Evolutionary conservation across 2,797 vertebrate genomes (phyloP).

Genomic region (Scomberomorus guttatus): DNA sequence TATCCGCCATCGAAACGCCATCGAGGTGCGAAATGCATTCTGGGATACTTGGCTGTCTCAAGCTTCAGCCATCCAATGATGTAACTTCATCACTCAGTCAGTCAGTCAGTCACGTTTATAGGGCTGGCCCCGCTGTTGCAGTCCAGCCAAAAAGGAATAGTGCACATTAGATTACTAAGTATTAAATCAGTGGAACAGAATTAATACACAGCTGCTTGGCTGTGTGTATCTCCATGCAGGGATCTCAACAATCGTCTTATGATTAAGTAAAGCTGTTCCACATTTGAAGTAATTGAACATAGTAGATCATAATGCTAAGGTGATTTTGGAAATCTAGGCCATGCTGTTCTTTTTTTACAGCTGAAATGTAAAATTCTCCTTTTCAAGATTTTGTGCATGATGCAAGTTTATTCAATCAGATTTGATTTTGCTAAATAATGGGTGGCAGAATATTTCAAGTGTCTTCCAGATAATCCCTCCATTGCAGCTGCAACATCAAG

Average conservation of each 20-base stretch:
- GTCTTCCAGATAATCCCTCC: background rate
- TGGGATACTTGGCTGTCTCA: no score
- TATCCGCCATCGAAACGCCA: no score
- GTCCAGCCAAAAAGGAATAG: background rate
- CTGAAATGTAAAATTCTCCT: background rate
- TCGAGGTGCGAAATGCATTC: no score
- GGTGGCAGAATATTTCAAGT: background rate
- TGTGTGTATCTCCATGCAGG: background rate
- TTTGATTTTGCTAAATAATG: background rate
- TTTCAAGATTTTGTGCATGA: background rate
- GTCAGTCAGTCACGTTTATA: no score
- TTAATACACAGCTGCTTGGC: conserved; percentile 7
- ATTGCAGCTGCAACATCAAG: background rate
- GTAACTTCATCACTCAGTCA: no score
- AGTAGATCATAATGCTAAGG: background rate
- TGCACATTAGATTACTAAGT: background rate
- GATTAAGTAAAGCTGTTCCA: background rate
- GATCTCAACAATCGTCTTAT: background rate
- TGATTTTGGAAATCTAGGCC: conserved; percentile 8
- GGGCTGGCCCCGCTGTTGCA: no score
- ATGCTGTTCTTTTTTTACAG: background rate
- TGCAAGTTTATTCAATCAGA: background rate
- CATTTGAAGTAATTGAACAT: background rate
- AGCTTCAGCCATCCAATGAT: no score
- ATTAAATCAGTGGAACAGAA: background rate